Evolutionary conservation across 2,797 vertebrate species (phyloP).

Genomic region (Lateolabrax maculatus): DNA sequence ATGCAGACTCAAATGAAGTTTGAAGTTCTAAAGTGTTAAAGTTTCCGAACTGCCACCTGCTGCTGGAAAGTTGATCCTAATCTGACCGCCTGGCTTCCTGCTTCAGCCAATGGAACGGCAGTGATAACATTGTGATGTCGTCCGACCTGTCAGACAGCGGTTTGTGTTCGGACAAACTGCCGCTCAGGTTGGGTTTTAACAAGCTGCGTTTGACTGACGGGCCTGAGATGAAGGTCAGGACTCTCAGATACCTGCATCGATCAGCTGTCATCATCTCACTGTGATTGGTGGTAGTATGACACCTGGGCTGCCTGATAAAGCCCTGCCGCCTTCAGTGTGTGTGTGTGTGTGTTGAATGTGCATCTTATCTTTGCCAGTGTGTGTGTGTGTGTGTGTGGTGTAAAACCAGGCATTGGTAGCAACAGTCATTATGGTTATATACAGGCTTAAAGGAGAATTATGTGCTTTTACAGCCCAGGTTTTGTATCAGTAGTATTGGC

Average conservation of each 20-base stretch:
- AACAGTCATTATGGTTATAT: too few species aligned
- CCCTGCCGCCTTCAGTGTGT: neutral
- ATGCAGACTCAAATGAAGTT: neutral
- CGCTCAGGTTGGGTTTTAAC: neutral
- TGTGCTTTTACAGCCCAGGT: too few species aligned
- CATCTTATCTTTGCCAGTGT: neutral
- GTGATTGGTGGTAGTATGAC: conserved; percentile 2
- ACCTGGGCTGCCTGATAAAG: conserved; percentile 33
- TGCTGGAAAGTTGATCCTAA: neutral
- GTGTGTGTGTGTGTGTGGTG: neutral
- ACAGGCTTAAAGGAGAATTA: neutral
- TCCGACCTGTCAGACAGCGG: neutral
- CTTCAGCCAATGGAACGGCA: neutral
- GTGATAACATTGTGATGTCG: neutral
- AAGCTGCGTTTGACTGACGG: conserved; percentile 29
- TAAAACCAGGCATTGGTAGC: too few species aligned
- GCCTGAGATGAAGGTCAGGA: conserved; percentile 48
- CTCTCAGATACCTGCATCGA: conserved; percentile 31
- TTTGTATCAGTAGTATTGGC: neutral
- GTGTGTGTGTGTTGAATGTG: neutral
- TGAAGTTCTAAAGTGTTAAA: neutral
- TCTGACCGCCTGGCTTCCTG: neutral
- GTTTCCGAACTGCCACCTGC: neutral
- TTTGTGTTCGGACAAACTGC: neutral
- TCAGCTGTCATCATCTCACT: conserved; percentile 33